These are phyloP conservation scores for Apoda limacodes DNA, from an alignment of 2,888 invertebrate genomes.

Conservation along the genomic window DNA sequence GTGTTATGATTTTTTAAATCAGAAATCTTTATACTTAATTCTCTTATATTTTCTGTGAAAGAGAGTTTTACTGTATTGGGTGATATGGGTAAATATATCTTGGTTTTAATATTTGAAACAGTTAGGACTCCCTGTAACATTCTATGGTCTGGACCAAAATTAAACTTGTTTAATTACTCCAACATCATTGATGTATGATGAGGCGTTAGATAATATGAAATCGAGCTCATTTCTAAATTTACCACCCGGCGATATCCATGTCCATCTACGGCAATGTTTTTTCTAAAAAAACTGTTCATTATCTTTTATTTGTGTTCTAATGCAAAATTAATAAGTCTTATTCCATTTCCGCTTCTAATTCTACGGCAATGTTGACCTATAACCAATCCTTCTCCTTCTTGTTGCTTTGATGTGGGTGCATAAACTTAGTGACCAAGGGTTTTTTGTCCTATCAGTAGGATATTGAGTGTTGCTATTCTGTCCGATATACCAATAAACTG, in stretches of 20 bases:
- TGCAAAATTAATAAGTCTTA: not conserved
- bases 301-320: not conserved
- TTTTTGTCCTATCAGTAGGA: conserved; percentile 6
- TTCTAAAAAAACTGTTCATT: too few species aligned
- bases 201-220: too few species aligned
- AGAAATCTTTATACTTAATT: conserved; percentile 2
- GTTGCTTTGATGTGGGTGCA: conserved; percentile 10
- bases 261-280: too few species aligned
- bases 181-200: not conserved
- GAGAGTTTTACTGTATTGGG: conserved; percentile 1
- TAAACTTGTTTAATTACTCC: conserved; percentile 1
- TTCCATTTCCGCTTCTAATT: not conserved
- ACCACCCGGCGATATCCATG: too few species aligned
- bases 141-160: conserved; percentile 9
- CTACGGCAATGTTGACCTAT: not conserved
- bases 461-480: conserved; percentile 13
- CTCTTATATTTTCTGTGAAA: conserved; percentile 5
- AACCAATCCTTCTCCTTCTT: conserved; percentile 1
- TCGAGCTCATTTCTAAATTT: too few species aligned
- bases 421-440: conserved; percentile 8
- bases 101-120: not conserved
- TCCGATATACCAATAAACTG: conserved; percentile 14
- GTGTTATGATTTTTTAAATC: too few species aligned
- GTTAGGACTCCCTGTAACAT: conserved; percentile 6
- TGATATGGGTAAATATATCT: not conserved